Evolutionary conservation across 1,140 invertebrate species (phyloP).

Genomic region (Drosophila eugracilis): DNA sequence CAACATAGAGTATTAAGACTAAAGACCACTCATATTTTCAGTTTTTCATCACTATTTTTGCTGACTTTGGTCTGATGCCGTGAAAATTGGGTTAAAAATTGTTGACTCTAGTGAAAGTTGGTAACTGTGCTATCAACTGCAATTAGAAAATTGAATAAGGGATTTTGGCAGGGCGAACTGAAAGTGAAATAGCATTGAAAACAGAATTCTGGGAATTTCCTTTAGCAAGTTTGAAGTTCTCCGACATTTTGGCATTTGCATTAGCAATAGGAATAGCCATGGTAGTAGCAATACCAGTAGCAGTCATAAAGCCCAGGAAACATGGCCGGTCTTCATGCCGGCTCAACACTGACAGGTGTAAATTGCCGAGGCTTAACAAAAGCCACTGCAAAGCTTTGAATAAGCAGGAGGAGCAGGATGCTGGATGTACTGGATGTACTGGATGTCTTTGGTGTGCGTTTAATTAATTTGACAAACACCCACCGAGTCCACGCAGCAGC

Average conservation of each 20-base stretch:
- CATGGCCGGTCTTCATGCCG: constrained; percentile 41
- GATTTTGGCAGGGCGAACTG: constrained; percentile 1
- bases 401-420: constrained; percentile 5
- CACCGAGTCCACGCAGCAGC: background rate
- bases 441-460: constrained; percentile 51
- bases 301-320: constrained; percentile 39
- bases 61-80: constrained; percentile 20
- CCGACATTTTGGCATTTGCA: constrained; percentile 20
- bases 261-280: no score
- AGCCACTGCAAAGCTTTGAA: constrained; percentile 52
- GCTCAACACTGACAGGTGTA: constrained; percentile 68
- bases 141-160: constrained; percentile 51
- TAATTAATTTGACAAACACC: constrained; percentile 59
- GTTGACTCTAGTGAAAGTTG: constrained; percentile 46
- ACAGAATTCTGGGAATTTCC: constrained; percentile 5
- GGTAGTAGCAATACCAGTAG: no score
- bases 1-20: constrained; percentile 5
- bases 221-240: background rate
- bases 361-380: constrained; percentile 63
- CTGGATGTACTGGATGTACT: constrained; percentile 8
- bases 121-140: constrained; percentile 31
- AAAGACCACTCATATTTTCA: no score
- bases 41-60: background rate
- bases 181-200: constrained; percentile 14
- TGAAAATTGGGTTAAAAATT: constrained; percentile 36